These are phyloP conservation scores for Balearica regulorum DNA, from an alignment of 2,797 vertebrate genomes.

Conservation along the genomic window DNA sequence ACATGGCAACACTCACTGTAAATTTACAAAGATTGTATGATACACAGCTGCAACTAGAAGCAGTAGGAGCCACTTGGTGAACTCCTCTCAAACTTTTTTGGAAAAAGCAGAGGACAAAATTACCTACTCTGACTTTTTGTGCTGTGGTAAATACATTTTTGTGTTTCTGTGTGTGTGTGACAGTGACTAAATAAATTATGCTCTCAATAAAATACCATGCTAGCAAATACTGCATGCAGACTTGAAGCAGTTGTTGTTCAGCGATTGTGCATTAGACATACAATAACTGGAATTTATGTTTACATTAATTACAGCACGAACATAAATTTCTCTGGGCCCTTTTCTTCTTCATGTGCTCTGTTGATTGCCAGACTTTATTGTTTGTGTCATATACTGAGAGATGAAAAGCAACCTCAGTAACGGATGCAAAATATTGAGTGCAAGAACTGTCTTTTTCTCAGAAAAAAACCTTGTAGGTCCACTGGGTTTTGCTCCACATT, in stretches of 20 bases:
- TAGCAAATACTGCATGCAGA: not conserved
- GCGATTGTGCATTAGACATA: not conserved
- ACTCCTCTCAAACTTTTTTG: not conserved
- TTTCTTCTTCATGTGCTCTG: not conserved
- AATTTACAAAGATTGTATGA: not conserved
- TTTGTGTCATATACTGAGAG: too few species aligned
- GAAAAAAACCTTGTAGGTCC: not conserved
- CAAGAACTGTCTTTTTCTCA: not conserved
- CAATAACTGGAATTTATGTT: not conserved
- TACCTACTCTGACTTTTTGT: constrained; percentile 31
- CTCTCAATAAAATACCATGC: not conserved
- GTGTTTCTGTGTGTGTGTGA: not conserved
- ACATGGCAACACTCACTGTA: not conserved
- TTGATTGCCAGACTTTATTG: not conserved
- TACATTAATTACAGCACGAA: not conserved
- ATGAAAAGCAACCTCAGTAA: not conserved
- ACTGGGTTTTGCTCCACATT: not conserved
- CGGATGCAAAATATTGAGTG: not conserved
- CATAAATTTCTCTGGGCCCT: not conserved
- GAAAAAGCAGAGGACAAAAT: not conserved
- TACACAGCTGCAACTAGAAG: not conserved
- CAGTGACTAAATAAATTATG: constrained; percentile 3
- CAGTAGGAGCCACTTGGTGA: not conserved
- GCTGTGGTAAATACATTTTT: constrained; percentile 14
- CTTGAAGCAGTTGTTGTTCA: not conserved